Conservation (phyloP, 53 echinoderm and acorn worm genomes). For the Hippasteria phrygiana region DNA sequence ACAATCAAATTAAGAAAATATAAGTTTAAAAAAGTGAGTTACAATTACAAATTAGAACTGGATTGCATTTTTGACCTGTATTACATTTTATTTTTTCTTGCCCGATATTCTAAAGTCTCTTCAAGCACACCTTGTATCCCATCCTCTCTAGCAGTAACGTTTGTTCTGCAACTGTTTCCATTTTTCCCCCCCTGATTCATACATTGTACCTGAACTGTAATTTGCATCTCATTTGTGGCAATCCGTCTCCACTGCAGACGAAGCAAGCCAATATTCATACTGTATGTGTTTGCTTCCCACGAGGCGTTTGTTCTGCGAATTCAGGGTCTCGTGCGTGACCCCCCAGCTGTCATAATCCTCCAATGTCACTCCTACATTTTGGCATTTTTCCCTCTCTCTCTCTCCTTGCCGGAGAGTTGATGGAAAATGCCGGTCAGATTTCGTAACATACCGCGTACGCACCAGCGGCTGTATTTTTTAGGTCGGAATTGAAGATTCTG, state of each 20-base stretch:
- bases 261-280: not conserved
- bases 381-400: not conserved
- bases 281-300: not conserved
- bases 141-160: not conserved
- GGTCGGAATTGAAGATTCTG: too few relatives aligned
- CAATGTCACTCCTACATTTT: not conserved
- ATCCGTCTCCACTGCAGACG: not conserved
- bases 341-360: not conserved
- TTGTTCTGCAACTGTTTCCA: not conserved
- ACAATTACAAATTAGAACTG: too few relatives aligned
- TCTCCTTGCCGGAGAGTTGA: too few relatives aligned
- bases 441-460: too few relatives aligned
- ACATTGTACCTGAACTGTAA: not conserved
- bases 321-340: not conserved
- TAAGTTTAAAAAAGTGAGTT: too few relatives aligned
- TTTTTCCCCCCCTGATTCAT: too few relatives aligned
- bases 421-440: too few relatives aligned
- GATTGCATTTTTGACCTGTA: too few relatives aligned
- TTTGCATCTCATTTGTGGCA: not conserved
- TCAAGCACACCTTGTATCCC: not conserved
- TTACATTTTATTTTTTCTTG: too few relatives aligned
- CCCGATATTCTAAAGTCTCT: not conserved
- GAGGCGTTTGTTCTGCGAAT: not conserved
- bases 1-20: too few relatives aligned
- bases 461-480: too few relatives aligned